Evolutionary conservation across 2,888 invertebrate species (phyloP).

Genomic region (Chironomus tentans): DNA sequence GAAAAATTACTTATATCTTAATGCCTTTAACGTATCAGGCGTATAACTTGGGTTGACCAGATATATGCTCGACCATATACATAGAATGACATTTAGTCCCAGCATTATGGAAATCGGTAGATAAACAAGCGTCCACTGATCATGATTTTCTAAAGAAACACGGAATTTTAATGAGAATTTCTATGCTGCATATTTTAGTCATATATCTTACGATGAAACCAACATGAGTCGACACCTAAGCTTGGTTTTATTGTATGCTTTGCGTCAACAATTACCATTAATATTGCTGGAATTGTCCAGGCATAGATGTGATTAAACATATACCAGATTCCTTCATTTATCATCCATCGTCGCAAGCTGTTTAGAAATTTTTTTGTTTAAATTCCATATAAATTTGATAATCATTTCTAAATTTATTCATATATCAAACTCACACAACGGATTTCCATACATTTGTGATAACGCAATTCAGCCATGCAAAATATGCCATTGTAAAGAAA

Average conservation of each 20-base stretch:
- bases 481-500: conserved; percentile 56
- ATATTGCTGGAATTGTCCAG: conserved; percentile 42
- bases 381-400: background rate
- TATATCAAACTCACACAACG: conserved; percentile 49
- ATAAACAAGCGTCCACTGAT: conserved; percentile 58
- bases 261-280: conserved; percentile 38
- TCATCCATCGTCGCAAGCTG: conserved; percentile 33
- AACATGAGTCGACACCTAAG: conserved; percentile 51
- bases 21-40: conserved; percentile 45
- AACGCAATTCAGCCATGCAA: conserved; percentile 62
- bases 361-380: background rate
- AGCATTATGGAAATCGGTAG: conserved; percentile 55
- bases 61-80: conserved; percentile 48
- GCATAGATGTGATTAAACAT: conserved; percentile 42
- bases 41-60: conserved; percentile 49
- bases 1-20: conserved; percentile 48
- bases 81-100: conserved; percentile 48
- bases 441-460: conserved; percentile 58
- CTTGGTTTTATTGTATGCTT: conserved; percentile 44
- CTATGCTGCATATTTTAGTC: too few relatives aligned
- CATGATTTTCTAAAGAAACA: conserved; percentile 42
- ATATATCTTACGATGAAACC: conserved; percentile 52
- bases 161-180: too few relatives aligned
- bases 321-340: conserved; percentile 32
- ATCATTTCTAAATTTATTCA: background rate